phyloP scores from a whole-genome alignment of 2,113 vertebrate species.

The Pristiophorus japonicus region DNA sequence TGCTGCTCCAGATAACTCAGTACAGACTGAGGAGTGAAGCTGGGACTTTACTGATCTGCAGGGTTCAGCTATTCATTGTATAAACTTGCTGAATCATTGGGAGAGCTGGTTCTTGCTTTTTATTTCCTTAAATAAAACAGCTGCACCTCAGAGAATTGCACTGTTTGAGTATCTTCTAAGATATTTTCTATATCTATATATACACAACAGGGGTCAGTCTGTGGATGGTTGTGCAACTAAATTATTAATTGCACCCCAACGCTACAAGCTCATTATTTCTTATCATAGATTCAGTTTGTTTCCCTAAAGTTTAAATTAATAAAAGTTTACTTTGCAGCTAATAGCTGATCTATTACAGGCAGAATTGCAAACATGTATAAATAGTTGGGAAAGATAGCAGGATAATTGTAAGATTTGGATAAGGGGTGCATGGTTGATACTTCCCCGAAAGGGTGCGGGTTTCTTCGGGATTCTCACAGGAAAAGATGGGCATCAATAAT shows the following conservation, averaged over 20 bases:
- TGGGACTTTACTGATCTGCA: not conserved
- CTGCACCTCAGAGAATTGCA: not conserved
- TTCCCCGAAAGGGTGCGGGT: not conserved
- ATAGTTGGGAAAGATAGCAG: not conserved
- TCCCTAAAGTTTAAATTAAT: conserved; percentile 2
- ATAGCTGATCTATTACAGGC: not conserved
- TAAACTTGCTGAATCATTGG: not conserved
- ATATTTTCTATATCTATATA: not conserved
- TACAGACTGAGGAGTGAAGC: not conserved
- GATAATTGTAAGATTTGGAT: not conserved
- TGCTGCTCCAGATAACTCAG: not conserved
- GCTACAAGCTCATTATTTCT: conserved; percentile 27
- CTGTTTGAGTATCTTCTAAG: not conserved
- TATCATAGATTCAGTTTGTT: not conserved
- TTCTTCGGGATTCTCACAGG: not conserved
- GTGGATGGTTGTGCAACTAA: not conserved
- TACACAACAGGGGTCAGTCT: not conserved
- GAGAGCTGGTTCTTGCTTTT: not conserved
- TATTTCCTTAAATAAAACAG: not conserved
- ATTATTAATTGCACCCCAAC: conserved; percentile 20
- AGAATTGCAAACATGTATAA: not conserved
- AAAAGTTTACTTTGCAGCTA: not conserved
- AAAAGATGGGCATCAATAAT: not conserved
- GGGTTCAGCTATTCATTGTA: not conserved
- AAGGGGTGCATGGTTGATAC: not conserved